These are phyloP conservation scores for Wasmannia auropunctata DNA, from an alignment of 1,140 invertebrate genomes.

Conservation along the genomic window DNA sequence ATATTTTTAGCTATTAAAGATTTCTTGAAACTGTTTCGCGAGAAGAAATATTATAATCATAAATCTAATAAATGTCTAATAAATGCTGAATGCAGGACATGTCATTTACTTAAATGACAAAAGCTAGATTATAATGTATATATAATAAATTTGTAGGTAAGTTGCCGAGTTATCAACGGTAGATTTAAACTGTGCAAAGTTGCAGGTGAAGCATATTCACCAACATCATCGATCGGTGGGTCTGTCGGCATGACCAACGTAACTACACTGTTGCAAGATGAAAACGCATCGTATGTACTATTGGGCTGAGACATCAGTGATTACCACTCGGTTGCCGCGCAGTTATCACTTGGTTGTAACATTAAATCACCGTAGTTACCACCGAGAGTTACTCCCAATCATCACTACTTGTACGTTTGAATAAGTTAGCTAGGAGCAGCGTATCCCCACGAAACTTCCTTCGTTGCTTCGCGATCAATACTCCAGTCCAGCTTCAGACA, in stretches of 20 bases:
- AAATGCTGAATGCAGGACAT: neutral
- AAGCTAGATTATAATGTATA: no score
- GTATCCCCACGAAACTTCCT: neutral
- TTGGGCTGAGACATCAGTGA: neutral
- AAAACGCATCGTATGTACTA: neutral
- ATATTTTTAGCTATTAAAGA: neutral
- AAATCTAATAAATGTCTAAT: neutral
- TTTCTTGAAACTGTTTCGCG: neutral
- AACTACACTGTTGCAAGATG: neutral
- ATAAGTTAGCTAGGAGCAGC: neutral
- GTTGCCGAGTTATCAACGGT: no score
- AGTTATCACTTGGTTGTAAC: neutral
- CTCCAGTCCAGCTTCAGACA: neutral
- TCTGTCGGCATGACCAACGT: neutral
- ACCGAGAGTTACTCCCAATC: neutral
- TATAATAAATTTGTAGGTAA: no score
- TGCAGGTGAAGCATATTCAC: neutral
- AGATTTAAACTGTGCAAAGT: no score
- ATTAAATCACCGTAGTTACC: neutral
- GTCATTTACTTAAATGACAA: no score
- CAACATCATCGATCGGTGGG: neutral
- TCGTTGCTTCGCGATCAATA: conserved; percentile 41
- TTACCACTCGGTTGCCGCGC: neutral
- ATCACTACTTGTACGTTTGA: neutral
- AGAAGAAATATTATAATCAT: neutral